phyloP scores from a whole-genome alignment of 2,888 invertebrate genomes.

The Cephus runcator region DNA sequence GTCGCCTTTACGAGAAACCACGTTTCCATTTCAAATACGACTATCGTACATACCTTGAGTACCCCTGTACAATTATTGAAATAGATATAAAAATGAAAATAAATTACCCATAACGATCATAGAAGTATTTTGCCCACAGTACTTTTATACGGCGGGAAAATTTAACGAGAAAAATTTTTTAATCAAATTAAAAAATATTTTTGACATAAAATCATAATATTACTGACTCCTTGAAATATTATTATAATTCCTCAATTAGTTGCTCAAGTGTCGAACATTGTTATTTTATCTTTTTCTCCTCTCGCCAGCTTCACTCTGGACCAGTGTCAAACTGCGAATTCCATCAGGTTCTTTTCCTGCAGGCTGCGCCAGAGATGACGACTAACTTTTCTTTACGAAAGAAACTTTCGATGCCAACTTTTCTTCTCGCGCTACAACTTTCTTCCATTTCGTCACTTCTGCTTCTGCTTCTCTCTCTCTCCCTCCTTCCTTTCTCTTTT shows the following conservation, averaged over 20 bases:
- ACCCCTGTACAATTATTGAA: background rate
- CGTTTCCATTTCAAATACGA: background rate
- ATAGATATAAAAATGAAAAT: background rate
- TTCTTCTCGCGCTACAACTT: conserved; percentile 23
- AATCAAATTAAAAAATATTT: background rate
- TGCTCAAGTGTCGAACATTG: background rate
- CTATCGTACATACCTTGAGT: background rate
- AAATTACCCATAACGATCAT: background rate
- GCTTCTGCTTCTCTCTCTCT: conserved; percentile 2
- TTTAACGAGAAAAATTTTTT: background rate
- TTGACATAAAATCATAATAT: background rate
- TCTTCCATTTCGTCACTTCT: background rate
- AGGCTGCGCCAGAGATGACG: background rate
- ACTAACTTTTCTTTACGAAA: conserved; percentile 47
- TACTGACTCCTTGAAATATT: background rate
- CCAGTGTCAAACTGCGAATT: background rate
- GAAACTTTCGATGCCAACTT: conserved; percentile 57
- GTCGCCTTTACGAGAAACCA: background rate
- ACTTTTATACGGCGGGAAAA: background rate
- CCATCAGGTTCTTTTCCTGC: background rate
- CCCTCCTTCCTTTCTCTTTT: background rate
- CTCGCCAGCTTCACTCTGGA: background rate
- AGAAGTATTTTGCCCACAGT: background rate
- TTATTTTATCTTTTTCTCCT: background rate
- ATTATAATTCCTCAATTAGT: background rate